Evolutionary conservation across 2,888 invertebrate genomes (phyloP).

Genomic region (Lasioglossum morio): DNA sequence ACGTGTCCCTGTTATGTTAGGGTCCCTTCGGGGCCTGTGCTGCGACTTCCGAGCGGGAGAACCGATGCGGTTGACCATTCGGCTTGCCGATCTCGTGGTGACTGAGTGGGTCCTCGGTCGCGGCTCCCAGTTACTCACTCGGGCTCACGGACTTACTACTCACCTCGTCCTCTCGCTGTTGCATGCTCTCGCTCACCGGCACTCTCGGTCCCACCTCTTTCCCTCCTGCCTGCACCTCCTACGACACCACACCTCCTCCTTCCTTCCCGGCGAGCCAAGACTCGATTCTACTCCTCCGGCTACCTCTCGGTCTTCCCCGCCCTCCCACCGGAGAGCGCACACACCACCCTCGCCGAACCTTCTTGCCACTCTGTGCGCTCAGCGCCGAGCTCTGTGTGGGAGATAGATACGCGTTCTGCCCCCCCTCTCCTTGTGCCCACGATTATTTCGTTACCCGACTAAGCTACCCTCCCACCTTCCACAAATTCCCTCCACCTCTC

Average conservation of each 20-base stretch:
- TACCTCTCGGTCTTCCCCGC: constrained; percentile 63
- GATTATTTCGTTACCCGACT: constrained; percentile 80
- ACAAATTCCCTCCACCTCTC: neutral
- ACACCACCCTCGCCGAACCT: constrained; percentile 63
- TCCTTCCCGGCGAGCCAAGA: constrained; percentile 27
- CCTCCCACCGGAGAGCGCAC: constrained; percentile 58
- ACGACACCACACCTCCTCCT: constrained; percentile 61
- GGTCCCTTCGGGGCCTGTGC: constrained; percentile 48
- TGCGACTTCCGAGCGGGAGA: constrained; percentile 66
- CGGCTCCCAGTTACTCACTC: constrained; percentile 82
- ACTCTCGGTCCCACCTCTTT: constrained; percentile 65
- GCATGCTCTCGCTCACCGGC: constrained; percentile 65
- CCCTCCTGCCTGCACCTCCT: constrained; percentile 61
- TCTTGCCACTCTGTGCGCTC: constrained; percentile 34
- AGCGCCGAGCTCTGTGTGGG: constrained; percentile 43
- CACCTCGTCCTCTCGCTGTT: constrained; percentile 73
- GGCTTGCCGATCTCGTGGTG: constrained; percentile 84
- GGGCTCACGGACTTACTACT: constrained; percentile 79
- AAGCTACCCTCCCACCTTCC: constrained; percentile 45
- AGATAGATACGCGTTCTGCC: constrained; percentile 54
- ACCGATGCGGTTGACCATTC: constrained; percentile 82
- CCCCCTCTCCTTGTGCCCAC: constrained; percentile 72
- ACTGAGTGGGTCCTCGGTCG: constrained; percentile 82
- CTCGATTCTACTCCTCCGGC: constrained; percentile 69
- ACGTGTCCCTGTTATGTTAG: constrained; percentile 36